Evolutionary conservation across 2,113 vertebrate genomes (phyloP), one percentile per base, ranked within the genome.

Genomic region (Microtus oregoni): DNA sequence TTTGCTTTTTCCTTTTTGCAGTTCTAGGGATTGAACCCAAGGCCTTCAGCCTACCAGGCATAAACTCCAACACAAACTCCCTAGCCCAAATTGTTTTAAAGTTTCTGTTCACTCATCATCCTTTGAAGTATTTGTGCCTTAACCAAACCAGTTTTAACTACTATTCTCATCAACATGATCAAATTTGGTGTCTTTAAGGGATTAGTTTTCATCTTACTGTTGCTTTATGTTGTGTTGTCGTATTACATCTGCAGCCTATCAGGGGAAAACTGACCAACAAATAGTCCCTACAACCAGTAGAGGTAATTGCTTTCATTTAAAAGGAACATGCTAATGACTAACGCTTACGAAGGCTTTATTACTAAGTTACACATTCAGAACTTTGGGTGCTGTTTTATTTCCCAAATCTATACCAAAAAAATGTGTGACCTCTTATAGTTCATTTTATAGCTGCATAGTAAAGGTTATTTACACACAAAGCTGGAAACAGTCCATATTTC

Each of bases 331-430:
- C 10, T 85, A 65, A 85, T 65, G 65, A 30, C 61, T 85, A 65
- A 86, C 5, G 19, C 38, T 85, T 85, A 85, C 44, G 38, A 41
- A 55, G 3, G 35, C 8, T 41, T 87, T 35, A 26, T 82, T 90
- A 55, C 58, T 44, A 76, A 89, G 26, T 28, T 82, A 68, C 52
- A 88, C 2, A 22, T 92, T 41, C 83, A 41, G 52, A 73, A 50
- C 30, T 94, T 91, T 72, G 2, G 28, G 24, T 73, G 67, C 87
- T 79, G 32, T 38, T 82, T 93, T 77, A n/a, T 89, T 94, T 58
- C 44, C 67, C 41, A 30, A 89, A 58, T 94, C n/a, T 94, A 13
- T 82, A 79, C n/a, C 77, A 50, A 50, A 26, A 26, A 63, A 79
- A 17, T 68, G 86, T 81, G 13, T 92, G 72, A 70, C 70, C 24